These are phyloP conservation scores for Allophyes oxyacanthae DNA, from an alignment of 2,888 invertebrate genomes.

Conservation along the genomic window DNA sequence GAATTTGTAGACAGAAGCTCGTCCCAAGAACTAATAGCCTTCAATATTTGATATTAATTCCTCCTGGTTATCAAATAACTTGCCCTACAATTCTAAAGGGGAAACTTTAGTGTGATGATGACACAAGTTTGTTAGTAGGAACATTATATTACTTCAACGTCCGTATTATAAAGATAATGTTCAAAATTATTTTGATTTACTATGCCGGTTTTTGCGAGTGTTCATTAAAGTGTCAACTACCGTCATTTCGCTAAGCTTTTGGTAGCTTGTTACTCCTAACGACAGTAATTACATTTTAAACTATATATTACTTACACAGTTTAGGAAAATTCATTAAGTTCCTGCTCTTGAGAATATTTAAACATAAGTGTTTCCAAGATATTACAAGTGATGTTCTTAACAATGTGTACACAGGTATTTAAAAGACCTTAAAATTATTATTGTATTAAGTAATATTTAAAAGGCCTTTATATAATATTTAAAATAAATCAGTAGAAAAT, in stretches of 20 bases:
- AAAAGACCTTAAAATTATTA: too few species aligned
- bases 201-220: constrained; percentile 22
- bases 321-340: too few species aligned
- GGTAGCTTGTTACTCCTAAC: background rate
- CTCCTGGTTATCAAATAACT: constrained; percentile 24
- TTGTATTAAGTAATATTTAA: too few species aligned
- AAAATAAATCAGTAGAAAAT: too few species aligned
- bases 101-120: constrained; percentile 31
- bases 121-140: constrained; percentile 28
- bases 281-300: too few species aligned
- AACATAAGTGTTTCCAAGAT: too few species aligned
- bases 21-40: constrained; percentile 19
- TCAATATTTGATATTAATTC: constrained; percentile 37
- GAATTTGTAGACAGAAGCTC: constrained; percentile 25
- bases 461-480: too few species aligned
- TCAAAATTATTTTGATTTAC: constrained; percentile 18
- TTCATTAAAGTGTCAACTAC: constrained; percentile 39
- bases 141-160: constrained; percentile 6
- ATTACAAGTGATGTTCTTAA: too few species aligned
- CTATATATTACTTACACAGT: too few species aligned
- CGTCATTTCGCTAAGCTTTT: constrained; percentile 17
- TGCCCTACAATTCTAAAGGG: constrained; percentile 1
- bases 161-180: constrained; percentile 20
- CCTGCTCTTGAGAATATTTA: too few species aligned
- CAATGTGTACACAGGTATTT: too few species aligned